Conservation (phyloP, 2,888 invertebrate genomes). For the Hemicrepidius hirtus region DNA sequence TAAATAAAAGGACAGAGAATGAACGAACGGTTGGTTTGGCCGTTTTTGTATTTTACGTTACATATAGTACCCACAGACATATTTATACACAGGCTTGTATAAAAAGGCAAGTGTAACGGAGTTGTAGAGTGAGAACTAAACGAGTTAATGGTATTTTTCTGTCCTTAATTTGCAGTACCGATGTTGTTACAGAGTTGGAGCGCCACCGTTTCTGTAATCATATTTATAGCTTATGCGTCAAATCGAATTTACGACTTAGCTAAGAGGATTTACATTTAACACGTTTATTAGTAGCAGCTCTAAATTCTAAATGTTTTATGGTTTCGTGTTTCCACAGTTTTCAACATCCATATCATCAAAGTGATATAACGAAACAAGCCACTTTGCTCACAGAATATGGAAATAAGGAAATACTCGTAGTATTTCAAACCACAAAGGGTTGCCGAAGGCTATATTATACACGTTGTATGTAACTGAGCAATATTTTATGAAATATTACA, state of each 20-base stretch:
- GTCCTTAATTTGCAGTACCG: conserved; percentile 53
- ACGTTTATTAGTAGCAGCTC: conserved; percentile 56
- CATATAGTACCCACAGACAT: background rate
- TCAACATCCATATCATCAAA: conserved; percentile 16
- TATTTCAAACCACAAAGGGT: too few species aligned
- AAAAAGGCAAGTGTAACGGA: conserved; percentile 31
- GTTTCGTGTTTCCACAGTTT: conserved; percentile 40
- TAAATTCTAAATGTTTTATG: conserved; percentile 51
- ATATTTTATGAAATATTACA: too few species aligned
- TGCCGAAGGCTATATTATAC: too few species aligned
- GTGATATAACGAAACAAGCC: conserved; percentile 6
- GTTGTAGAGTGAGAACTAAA: conserved; percentile 42
- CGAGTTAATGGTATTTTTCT: conserved; percentile 55
- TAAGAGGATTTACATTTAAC: conserved; percentile 60
- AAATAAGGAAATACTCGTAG: too few species aligned
- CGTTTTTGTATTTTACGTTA: conserved; percentile 20
- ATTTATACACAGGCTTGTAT: conserved; percentile 12
- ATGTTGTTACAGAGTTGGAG: conserved; percentile 57
- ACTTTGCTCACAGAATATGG: background rate
- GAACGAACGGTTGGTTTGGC: too few species aligned
- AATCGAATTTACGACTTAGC: conserved; percentile 61
- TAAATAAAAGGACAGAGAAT: background rate
- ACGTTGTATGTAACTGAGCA: too few species aligned
- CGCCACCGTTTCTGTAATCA: conserved; percentile 58
- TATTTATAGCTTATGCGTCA: conserved; percentile 62